Conservation (phyloP, 1,140 invertebrate genomes). For the Halyomorpha halys region DNA sequence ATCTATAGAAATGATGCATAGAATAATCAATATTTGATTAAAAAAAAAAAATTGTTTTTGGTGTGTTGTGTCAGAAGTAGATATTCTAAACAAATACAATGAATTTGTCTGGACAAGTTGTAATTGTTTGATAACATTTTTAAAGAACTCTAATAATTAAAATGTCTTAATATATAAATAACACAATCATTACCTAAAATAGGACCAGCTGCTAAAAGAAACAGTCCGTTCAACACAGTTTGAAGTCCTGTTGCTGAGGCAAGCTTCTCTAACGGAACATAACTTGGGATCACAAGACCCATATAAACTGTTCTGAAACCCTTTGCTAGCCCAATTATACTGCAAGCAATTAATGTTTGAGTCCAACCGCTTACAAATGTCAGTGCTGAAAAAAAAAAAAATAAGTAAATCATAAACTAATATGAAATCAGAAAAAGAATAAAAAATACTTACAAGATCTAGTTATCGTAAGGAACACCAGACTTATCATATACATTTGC, state of each 20-base stretch:
- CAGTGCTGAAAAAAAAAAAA: constrained; percentile 11
- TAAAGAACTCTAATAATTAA: too few relatives aligned
- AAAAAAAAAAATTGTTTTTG: too few relatives aligned
- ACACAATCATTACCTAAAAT: constrained; percentile 42
- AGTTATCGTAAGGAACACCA: constrained; percentile 49
- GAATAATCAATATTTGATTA: too few relatives aligned
- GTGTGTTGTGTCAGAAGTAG: too few relatives aligned
- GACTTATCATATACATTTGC: constrained; percentile 54
- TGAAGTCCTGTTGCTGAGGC: constrained; percentile 52
- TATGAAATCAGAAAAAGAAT: background rate
- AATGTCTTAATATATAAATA: too few relatives aligned
- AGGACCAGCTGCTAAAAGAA: constrained; percentile 48
- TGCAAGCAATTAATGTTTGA: background rate
- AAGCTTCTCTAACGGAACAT: constrained; percentile 51
- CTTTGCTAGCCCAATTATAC: constrained; percentile 49
- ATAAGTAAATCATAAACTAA: background rate
- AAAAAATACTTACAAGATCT: constrained; percentile 47
- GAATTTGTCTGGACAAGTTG: too few relatives aligned
- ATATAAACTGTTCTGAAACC: constrained; percentile 57
- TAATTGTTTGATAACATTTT: too few relatives aligned
- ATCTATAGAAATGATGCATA: too few relatives aligned
- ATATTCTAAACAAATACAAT: too few relatives aligned
- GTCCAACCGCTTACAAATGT: background rate
- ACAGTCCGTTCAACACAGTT: constrained; percentile 44
- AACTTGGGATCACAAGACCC: constrained; percentile 52